These are phyloP conservation scores for Oscheius onirici DNA, from an alignment of 2,888 invertebrate species.

Conservation along the genomic window DNA sequence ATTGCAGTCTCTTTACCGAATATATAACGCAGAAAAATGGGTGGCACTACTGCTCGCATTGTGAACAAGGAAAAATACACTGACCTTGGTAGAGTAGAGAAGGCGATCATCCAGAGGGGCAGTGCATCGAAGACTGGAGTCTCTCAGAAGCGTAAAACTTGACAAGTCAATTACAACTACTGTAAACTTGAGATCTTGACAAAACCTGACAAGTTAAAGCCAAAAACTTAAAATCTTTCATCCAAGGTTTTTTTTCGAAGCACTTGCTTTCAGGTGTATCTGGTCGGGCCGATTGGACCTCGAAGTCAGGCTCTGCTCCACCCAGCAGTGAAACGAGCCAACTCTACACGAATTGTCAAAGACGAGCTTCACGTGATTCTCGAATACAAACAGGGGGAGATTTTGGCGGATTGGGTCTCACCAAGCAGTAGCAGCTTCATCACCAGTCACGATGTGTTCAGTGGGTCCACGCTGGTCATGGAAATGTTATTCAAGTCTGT, in stretches of 20 bases:
- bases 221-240: too few species aligned
- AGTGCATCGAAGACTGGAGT: too few species aligned
- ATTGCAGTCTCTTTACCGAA: too few species aligned
- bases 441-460: slow-evolving; percentile 73
- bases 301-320: slow-evolving; percentile 72
- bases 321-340: slow-evolving; percentile 71
- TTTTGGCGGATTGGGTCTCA: slow-evolving; percentile 72
- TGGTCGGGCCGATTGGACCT: slow-evolving; percentile 75
- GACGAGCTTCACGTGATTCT: slow-evolving; percentile 75
- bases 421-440: slow-evolving; percentile 74
- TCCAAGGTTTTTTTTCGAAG: not conserved
- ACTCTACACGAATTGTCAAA: slow-evolving; percentile 67
- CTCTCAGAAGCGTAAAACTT: too few species aligned
- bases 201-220: too few species aligned
- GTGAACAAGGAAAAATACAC: too few species aligned
- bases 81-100: too few species aligned
- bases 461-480: slow-evolving; percentile 69
- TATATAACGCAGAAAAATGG: too few species aligned
- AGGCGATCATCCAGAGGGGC: too few species aligned
- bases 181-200: too few species aligned
- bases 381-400: slow-evolving; percentile 73
- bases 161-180: too few species aligned
- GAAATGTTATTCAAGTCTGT: slow-evolving; percentile 73
- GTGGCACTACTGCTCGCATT: too few species aligned
- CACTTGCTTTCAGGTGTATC: slow-evolving; percentile 71